Conservation (phyloP, 2,113 vertebrate species). For the Clupea harengus region DNA sequence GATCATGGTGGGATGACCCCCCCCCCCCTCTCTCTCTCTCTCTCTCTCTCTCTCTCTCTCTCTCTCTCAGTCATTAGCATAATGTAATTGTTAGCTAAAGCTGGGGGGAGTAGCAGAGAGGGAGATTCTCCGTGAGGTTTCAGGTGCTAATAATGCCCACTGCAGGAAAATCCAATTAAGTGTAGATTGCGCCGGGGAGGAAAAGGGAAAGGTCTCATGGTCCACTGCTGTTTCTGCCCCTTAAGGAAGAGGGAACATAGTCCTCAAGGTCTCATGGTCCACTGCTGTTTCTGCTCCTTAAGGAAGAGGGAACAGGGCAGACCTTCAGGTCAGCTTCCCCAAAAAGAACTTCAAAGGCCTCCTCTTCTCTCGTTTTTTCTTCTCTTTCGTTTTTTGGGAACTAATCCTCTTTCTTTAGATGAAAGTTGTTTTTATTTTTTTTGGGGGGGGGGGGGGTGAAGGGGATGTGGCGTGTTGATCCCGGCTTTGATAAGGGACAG, state of each 20-base stretch:
- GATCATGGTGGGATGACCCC: background rate
- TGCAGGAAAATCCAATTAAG: slow-evolving; percentile 35
- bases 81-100: slow-evolving; percentile 48
- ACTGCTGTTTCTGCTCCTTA: background rate
- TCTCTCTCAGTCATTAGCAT: slow-evolving; percentile 40
- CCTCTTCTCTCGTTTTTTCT: background rate
- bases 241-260: background rate
- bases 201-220: background rate
- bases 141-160: slow-evolving; percentile 34
- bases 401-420: slow-evolving; percentile 8
- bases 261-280: background rate
- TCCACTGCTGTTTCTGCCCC: background rate
- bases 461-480: background rate
- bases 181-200: background rate
- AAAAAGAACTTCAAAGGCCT: background rate
- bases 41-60: background rate
- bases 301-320: background rate
- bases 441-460: background rate
- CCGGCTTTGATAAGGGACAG: background rate
- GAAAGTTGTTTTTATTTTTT: background rate
- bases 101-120: slow-evolving; percentile 28
- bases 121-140: slow-evolving; percentile 29
- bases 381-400: background rate
- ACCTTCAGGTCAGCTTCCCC: background rate
- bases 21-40: background rate